Percentiles rank a stretch among this genome's conserved stretches.
Evolutionary conservation across 92 coral and sea anemone genomes (phyloP).

Genomic region (Metridium senile): DNA sequence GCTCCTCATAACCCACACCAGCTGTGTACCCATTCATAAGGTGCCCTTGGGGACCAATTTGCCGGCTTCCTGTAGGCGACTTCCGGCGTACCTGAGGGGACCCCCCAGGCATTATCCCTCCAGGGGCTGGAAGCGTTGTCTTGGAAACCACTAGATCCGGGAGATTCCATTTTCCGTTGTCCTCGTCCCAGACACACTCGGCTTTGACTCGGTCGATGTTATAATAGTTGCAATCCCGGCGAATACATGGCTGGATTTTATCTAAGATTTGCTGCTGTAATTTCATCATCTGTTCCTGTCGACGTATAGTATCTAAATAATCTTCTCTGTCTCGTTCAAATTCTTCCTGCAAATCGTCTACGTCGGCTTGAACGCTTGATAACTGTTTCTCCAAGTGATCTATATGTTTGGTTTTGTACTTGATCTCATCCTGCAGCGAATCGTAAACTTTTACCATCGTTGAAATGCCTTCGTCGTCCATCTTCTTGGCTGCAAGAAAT

Average conservation of each 20-base stretch:
- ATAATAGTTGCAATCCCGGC: conserved; percentile 92
- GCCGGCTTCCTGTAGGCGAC: conserved; percentile 78
- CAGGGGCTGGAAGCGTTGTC: conserved; percentile 89
- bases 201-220: conserved; percentile 80
- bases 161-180: conserved; percentile 73
- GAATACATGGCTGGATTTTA: conserved; percentile 94
- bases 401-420: conserved; percentile 64
- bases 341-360: conserved; percentile 82
- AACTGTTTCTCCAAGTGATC: conserved; percentile 69
- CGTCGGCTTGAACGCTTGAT: conserved; percentile 61
- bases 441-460: conserved; percentile 90
- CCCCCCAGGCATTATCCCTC: conserved; percentile 59
- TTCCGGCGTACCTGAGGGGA: conserved; percentile 63
- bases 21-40: conserved; percentile 68
- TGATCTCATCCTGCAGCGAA: conserved; percentile 89
- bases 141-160: conserved; percentile 88
- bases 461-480: conserved; percentile 88
- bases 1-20: conserved; percentile 61
- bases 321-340: conserved; percentile 88
- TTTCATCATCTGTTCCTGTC: conserved; percentile 83
- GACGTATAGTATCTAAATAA: conserved; percentile 86
- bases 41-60: conserved; percentile 73
- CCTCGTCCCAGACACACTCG: conserved; percentile 91
- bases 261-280: conserved; percentile 89
- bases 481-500: conserved; percentile 76